phyloP scores from a whole-genome alignment of 2,113 vertebrate species.

The Neotragus moschatus region DNA sequence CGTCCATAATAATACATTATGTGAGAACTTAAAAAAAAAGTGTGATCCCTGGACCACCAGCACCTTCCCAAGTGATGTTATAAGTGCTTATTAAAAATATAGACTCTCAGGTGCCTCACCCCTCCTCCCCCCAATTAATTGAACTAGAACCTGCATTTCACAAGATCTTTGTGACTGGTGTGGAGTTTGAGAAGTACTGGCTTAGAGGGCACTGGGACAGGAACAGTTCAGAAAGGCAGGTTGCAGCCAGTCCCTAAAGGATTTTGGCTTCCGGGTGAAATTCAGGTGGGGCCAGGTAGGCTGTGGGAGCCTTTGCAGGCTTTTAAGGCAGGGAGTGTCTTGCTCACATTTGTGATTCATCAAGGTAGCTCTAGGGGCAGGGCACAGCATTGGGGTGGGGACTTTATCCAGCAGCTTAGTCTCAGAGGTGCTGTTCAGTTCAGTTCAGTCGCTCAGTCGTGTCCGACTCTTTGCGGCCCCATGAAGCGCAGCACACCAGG shows the following conservation, averaged over 20 bases:
- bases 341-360: neutral
- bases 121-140: neutral
- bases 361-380: neutral
- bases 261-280: neutral
- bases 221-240: neutral
- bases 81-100: neutral
- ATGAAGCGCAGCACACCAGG: too few species aligned
- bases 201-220: accelerated
- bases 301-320: neutral
- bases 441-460: too few species aligned
- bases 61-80: neutral
- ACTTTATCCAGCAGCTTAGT: neutral
- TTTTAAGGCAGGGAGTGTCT: neutral
- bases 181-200: neutral
- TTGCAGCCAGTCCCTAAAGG: neutral
- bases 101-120: neutral
- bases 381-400: neutral
- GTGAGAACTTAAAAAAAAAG: conserved; percentile 45
- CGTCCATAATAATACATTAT: conserved; percentile 37
- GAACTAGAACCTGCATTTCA: neutral
- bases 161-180: neutral
- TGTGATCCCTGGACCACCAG: neutral
- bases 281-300: neutral
- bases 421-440: too few species aligned
- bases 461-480: too few species aligned